Evolutionary conservation across 2,888 invertebrate genomes (phyloP), one percentile per base, ranked within the genome.

Genomic region (Sclerodermus sp.): DNA sequence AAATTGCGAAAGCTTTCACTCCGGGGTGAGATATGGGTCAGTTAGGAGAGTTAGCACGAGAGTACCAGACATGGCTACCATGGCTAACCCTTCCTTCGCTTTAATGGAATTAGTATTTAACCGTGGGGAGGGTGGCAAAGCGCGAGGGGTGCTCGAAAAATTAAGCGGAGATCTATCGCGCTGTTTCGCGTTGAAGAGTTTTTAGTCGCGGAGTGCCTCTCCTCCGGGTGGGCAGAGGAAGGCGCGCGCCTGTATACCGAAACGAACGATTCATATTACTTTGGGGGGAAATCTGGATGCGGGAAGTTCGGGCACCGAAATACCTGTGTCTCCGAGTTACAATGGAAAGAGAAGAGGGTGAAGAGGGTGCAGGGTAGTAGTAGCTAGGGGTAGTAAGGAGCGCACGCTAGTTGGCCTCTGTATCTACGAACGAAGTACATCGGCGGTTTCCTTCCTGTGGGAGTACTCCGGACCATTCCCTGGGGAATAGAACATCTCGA

Each of bases 91-190:
- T 77, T 77, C 73, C 72, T 62, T 3, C 66, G 68, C 69, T 77
- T 76, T 77, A 77, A 77, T 76, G 76, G 76, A 77, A 77, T 77
- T 77, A 77, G 76, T 76, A 74, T 77, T 77, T 77, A 75, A 77
- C 77, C 74, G 67, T 57, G 54, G 53, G 45, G 46, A 57, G 51
- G 49, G 47, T 48, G 32, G 38, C 47, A 55, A 49, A 49, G 61
- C 50, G 53, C 60, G 60, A 67, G 64, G 64, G 66, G 60, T 62
- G 51, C 57, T 63, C 59, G 64, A 71, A 70, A 72, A 75, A 74
- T 68, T 71, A 72, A 74, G 67, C 71, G 73, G 70, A 70, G 34
- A 34, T 34, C 34, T 6, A 30, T 6, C 30, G 30, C 30, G 30
- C 34, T 12, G n/a, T 34, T 14, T 4, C 34, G 12, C 5, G 34